Evolutionary conservation across 2,113 vertebrate genomes (phyloP).

Genomic region (Apodemus sylvaticus): DNA sequence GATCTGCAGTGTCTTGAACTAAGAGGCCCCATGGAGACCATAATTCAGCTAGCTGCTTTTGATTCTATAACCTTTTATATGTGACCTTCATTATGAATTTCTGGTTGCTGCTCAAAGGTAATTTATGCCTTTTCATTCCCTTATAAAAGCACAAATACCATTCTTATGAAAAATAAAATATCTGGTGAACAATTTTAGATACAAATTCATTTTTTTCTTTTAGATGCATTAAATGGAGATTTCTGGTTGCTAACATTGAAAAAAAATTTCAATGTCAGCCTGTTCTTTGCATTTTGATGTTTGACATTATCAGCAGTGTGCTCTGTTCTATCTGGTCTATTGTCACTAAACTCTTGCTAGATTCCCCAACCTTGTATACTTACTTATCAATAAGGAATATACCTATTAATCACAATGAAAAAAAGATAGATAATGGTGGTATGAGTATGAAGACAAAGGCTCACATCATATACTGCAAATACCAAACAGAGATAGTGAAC

Average conservation of each 20-base stretch:
- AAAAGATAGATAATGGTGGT: neutral
- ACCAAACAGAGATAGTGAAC: neutral
- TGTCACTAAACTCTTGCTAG: neutral
- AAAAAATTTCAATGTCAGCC: neutral
- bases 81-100: neutral
- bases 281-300: conserved; percentile 23
- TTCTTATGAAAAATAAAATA: conserved; percentile 43
- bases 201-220: neutral
- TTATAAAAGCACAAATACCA: neutral
- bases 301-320: neutral
- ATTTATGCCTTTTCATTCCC: conserved; percentile 5
- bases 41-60: neutral
- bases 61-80: neutral
- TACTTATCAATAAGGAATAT: neutral
- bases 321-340: neutral
- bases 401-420: neutral
- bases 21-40: neutral
- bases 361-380: neutral
- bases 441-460: neutral
- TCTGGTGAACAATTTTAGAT: neutral
- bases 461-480: neutral
- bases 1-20: neutral
- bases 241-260: conserved; percentile 28
- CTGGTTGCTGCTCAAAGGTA: neutral
- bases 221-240: conserved; percentile 17